Evolutionary conservation across 92 coral and sea anemone genomes (phyloP).

Genomic region (Porites evermanni): DNA sequence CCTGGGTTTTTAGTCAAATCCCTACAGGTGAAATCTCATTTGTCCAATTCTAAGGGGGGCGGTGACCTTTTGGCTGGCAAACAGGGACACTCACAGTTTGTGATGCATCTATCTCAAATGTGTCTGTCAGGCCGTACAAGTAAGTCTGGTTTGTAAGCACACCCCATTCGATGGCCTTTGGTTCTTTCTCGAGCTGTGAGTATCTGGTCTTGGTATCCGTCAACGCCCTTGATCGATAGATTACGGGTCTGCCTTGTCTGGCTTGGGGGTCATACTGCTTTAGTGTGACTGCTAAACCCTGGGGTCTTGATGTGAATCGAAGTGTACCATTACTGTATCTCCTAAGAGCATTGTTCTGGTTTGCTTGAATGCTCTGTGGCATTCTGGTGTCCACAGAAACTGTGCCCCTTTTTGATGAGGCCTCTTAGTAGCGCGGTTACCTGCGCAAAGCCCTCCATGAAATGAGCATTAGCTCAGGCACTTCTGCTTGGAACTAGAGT

Average conservation of each 20-base stretch:
- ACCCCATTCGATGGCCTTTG: constrained; percentile 53
- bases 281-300: constrained; percentile 14
- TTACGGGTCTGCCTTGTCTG: constrained; percentile 11
- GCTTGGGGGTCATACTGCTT: constrained; percentile 6
- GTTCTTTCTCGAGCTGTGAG: constrained; percentile 50
- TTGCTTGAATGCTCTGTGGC: constrained; percentile 30
- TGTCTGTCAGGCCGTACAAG: constrained; percentile 41
- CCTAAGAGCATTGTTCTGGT: not conserved
- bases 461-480: constrained; percentile 37
- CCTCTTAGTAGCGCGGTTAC: constrained; percentile 1
- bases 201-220: constrained; percentile 22
- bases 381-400: constrained; percentile 19
- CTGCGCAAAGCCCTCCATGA: constrained; percentile 33
- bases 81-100: constrained; percentile 37
- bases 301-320: constrained; percentile 12
- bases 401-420: not conserved
- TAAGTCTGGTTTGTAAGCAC: constrained; percentile 39
- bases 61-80: constrained; percentile 24
- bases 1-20: constrained; percentile 33
- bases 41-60: constrained; percentile 25
- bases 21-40: constrained; percentile 37
- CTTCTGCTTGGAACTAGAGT: constrained; percentile 11
- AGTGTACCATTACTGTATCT: constrained; percentile 40
- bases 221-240: not conserved
- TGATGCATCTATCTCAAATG: constrained; percentile 31